phyloP scores from a whole-genome alignment of 23 tunicate species.

The Pegea sp. region DNA sequence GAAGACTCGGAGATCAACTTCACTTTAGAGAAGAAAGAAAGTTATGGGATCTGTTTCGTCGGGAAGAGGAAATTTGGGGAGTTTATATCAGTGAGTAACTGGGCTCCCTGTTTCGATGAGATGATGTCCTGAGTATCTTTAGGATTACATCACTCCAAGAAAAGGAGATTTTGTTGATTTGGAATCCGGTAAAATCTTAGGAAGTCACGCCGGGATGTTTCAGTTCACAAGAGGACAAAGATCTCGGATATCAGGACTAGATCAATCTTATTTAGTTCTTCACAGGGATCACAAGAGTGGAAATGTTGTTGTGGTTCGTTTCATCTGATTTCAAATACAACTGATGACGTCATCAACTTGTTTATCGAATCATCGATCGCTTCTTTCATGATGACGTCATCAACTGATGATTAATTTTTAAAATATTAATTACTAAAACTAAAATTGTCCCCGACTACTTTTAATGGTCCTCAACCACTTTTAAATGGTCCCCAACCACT shows the following conservation, averaged over 20 bases:
- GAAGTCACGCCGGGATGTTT: slow-evolving; percentile 32
- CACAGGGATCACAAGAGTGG: slow-evolving; percentile 18
- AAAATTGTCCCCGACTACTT: no score
- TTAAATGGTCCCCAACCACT: no score
- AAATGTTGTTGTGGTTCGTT: slow-evolving; percentile 32
- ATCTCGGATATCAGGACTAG: slow-evolving; percentile 12
- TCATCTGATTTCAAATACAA: background rate
- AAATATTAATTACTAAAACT: no score
- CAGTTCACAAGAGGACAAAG: slow-evolving; percentile 65
- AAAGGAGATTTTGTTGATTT: slow-evolving; percentile 31
- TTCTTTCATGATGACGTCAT: background rate
- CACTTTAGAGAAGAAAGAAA: slow-evolving; percentile 47
- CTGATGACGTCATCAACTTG: background rate
- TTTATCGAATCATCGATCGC: background rate
- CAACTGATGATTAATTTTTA: background rate
- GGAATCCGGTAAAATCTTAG: slow-evolving; percentile 31
- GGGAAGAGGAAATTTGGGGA: slow-evolving; percentile 46
- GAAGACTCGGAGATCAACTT: slow-evolving; percentile 14
- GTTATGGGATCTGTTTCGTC: slow-evolving; percentile 89
- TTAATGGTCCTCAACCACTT: no score
- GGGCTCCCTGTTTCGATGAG: background rate
- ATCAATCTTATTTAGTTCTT: slow-evolving; percentile 21
- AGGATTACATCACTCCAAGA: slow-evolving; percentile 69
- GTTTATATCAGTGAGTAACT: slow-evolving; percentile 20
- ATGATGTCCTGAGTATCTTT: background rate